Conservation (phyloP, 2,797 vertebrate genomes). For the Rhinella marina region DNA sequence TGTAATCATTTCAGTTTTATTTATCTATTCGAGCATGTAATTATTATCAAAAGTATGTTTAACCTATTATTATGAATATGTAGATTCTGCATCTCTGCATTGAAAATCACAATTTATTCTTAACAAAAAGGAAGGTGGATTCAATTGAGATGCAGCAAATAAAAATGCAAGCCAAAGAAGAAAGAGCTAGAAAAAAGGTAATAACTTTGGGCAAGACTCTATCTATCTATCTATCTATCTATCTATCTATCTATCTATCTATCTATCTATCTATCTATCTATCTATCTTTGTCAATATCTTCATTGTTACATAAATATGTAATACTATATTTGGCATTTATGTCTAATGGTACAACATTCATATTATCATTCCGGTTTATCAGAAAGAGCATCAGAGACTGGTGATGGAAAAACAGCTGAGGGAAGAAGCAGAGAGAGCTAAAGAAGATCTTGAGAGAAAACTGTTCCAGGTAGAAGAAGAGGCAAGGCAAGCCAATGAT, state of each 20-base stretch:
- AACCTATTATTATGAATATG: background rate
- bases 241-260: background rate
- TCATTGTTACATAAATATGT: background rate
- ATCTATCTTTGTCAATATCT: background rate
- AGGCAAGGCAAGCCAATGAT: slow-evolving; percentile 89
- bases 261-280: background rate
- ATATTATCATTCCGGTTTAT: background rate
- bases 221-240: background rate
- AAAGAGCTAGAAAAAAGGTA: slow-evolving; percentile 93
- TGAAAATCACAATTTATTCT: slow-evolving; percentile 90
- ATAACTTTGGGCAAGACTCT: too few relatives aligned
- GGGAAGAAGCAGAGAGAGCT: slow-evolving; percentile 89
- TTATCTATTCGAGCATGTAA: background rate
- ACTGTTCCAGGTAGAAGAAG: slow-evolving; percentile 91
- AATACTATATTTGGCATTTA: background rate
- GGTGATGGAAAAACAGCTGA: slow-evolving; percentile 89
- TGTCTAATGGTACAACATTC: background rate
- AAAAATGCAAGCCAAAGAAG: slow-evolving; percentile 92
- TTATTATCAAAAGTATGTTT: background rate
- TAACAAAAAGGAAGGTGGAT: slow-evolving; percentile 92
- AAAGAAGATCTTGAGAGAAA: slow-evolving; percentile 91
- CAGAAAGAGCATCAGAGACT: slow-evolving; percentile 92
- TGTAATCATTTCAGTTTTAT: background rate
- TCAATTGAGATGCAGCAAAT: slow-evolving; percentile 93
- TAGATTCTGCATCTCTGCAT: slow-evolving; percentile 91